Evolutionary conservation across 2,113 vertebrate species (phyloP).

Genomic region (Corythoichthys intestinalis): DNA sequence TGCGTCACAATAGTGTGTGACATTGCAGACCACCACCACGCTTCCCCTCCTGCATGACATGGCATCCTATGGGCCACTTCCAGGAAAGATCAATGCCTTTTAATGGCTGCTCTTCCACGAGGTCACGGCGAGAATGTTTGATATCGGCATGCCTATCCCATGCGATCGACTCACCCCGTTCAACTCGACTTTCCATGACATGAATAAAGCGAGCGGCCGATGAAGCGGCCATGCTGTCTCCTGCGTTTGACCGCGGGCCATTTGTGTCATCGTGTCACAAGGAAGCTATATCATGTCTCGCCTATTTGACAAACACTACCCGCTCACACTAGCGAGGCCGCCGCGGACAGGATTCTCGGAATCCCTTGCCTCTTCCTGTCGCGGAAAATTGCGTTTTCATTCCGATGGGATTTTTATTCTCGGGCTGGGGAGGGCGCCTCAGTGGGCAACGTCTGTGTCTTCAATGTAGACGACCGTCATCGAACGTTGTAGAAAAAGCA

Average conservation of each 20-base stretch:
- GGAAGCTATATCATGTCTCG: slow-evolving; percentile 28
- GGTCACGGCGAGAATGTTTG: slow-evolving; percentile 19
- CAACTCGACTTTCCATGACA: neutral
- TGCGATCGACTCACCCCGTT: neutral
- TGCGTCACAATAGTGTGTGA: neutral
- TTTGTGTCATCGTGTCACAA: slow-evolving; percentile 18
- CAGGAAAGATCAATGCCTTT: slow-evolving; percentile 49
- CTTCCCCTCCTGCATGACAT: slow-evolving; percentile 2
- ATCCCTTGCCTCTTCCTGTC: slow-evolving; percentile 7
- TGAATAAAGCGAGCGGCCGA: neutral
- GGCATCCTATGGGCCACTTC: slow-evolving; percentile 36
- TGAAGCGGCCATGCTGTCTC: neutral
- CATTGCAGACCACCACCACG: neutral
- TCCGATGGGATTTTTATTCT: neutral
- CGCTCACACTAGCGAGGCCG: slow-evolving; percentile 13
- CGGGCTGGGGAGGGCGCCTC: neutral
- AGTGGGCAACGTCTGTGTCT: too few relatives aligned
- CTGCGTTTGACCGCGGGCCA: neutral
- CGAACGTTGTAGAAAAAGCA: neutral
- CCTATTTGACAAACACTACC: slow-evolving; percentile 45
- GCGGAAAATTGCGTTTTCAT: slow-evolving; percentile 12
- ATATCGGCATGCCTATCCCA: neutral
- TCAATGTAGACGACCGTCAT: neutral
- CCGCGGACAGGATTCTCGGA: slow-evolving; percentile 24
- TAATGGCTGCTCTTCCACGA: slow-evolving; percentile 38